Evolutionary conservation across 2,113 vertebrate species (phyloP).

Genomic region (Erythrolamprus reginae): DNA sequence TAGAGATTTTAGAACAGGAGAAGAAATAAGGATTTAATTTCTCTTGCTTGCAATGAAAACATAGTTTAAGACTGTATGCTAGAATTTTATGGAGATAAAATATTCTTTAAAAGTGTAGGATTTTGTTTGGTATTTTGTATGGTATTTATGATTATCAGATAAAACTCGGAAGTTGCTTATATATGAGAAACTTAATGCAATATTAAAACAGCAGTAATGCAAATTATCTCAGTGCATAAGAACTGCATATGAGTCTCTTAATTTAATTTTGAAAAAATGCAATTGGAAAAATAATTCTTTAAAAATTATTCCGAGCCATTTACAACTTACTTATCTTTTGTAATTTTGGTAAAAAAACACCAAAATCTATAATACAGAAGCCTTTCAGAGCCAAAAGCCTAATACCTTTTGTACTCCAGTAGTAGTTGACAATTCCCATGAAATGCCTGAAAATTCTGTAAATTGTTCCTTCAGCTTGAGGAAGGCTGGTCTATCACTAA

Average conservation of each 20-base stretch:
- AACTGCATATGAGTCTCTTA: neutral
- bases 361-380: neutral
- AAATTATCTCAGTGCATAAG: neutral
- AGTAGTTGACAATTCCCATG: neutral
- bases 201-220: neutral
- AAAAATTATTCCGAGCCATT: neutral
- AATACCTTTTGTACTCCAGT: neutral
- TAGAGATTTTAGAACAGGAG: slow-evolving; percentile 62
- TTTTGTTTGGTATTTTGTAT: neutral
- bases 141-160: neutral
- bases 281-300: neutral
- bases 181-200: neutral
- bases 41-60: slow-evolving; percentile 43
- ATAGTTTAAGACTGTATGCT: neutral
- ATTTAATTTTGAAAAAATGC: neutral
- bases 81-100: slow-evolving; percentile 1
- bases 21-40: slow-evolving; percentile 63
- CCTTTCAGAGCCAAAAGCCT: neutral
- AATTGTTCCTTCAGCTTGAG: neutral
- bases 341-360: neutral
- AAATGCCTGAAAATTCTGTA: neutral
- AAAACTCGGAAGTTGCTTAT: neutral
- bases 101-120: neutral
- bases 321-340: neutral
- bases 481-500: neutral